A percentile compares a stretch with the other conserved stretches of the same genome.
These are phyloP conservation scores for Ursus arctos DNA, from an alignment of 2,113 vertebrate species.

Conservation along the genomic window DNA sequence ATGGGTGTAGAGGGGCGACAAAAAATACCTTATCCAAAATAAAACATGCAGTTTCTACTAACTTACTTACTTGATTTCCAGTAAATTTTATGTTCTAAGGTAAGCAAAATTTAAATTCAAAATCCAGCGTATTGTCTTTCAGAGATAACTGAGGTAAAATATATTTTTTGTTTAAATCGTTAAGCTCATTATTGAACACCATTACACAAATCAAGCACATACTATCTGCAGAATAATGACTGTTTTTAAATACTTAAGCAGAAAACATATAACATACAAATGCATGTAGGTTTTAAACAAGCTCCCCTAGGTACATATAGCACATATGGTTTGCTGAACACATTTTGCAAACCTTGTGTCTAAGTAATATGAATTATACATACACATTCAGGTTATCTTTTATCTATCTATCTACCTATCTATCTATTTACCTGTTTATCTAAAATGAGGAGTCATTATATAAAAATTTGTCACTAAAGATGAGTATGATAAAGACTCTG, in stretches of 20 bases:
- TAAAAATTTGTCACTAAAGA: neutral
- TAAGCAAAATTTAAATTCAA: constrained; percentile 41
- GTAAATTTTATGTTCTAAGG: neutral
- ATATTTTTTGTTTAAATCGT: neutral
- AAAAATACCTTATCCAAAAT: neutral
- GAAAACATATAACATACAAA: neutral
- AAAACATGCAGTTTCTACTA: neutral
- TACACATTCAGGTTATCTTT: neutral
- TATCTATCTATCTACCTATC: neutral
- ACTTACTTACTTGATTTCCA: neutral
- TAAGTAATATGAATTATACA: neutral
- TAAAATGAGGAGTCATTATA: neutral
- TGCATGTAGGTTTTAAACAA: neutral
- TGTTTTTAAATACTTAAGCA: neutral
- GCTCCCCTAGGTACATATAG: neutral
- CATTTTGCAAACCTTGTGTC: neutral
- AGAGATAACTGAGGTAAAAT: neutral
- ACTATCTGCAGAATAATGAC: neutral
- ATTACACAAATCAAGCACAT: neutral
- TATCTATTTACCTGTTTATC: neutral
- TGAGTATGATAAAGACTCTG: neutral
- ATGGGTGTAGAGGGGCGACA: neutral
- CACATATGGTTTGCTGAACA: neutral
- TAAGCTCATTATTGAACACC: neutral
- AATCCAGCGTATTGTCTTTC: neutral